Conservation (phyloP, 2,113 vertebrate species). For the Pseudorasbora parva region DNA sequence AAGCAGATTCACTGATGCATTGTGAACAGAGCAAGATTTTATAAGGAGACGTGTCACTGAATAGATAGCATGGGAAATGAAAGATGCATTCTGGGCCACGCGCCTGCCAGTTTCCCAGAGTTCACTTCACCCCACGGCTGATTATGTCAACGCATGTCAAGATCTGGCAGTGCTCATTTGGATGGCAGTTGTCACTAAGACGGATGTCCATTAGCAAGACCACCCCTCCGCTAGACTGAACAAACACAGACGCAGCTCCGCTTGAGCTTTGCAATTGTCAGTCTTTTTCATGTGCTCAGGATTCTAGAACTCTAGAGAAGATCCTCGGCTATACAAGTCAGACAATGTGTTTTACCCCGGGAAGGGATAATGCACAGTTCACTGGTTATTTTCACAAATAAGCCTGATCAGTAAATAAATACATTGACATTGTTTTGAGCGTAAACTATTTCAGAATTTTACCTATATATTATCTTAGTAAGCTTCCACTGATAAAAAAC, state of each 20-base stretch:
- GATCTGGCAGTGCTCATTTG: slow-evolving; percentile 30
- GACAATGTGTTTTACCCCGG: not conserved
- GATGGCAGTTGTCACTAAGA: slow-evolving; percentile 18
- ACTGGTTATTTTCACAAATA: not conserved
- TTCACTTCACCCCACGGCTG: slow-evolving; percentile 21
- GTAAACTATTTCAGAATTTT: not conserved
- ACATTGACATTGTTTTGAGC: not conserved
- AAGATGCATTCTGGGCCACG: not conserved
- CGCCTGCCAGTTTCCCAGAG: slow-evolving; percentile 1
- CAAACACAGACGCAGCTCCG: slow-evolving; percentile 10
- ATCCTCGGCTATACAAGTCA: not conserved
- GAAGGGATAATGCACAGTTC: not conserved
- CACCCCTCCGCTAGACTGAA: slow-evolving; percentile 9
- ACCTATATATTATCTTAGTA: not conserved
- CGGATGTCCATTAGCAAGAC: slow-evolving; percentile 22
- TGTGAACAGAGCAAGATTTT: not conserved
- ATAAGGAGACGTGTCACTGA: not conserved
- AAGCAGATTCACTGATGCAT: slow-evolving; percentile 20
- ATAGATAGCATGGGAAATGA: slow-evolving; percentile 8
- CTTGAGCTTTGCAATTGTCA: not conserved
- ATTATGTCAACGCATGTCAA: slow-evolving; percentile 25
- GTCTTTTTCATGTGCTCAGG: not conserved
- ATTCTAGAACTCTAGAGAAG: not conserved
- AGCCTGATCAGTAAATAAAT: not conserved
- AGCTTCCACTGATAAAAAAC: not conserved